A percentile compares a stretch with the other conserved stretches of the same genome.
These are phyloP conservation scores for Aphis gossypii DNA, from an alignment of 1,140 invertebrate species.

Conservation along the genomic window DNA sequence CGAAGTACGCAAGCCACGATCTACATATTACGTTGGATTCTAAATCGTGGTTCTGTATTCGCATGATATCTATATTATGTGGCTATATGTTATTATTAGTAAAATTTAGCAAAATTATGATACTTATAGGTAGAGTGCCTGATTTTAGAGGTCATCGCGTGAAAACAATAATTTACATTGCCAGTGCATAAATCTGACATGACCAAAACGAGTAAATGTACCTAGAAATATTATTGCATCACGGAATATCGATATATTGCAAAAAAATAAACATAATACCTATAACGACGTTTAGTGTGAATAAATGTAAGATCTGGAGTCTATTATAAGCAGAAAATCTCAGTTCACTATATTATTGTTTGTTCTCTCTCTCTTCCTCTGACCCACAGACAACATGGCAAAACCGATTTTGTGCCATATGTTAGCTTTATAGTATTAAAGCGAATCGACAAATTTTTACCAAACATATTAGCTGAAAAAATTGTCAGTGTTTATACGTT, in stretches of 20 bases:
- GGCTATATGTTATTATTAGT: background rate
- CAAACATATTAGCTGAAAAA: no score
- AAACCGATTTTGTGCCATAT: background rate
- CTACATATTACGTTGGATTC: background rate
- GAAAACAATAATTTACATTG: background rate
- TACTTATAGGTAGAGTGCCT: background rate
- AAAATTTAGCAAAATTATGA: background rate
- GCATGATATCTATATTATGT: background rate
- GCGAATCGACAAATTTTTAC: no score
- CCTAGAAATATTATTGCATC: background rate
- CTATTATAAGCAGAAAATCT: background rate
- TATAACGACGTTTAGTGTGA: background rate
- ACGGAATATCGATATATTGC: background rate
- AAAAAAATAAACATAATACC: background rate
- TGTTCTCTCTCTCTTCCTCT: background rate
- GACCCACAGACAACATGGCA: no score
- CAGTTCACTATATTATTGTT: background rate
- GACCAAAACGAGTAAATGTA: background rate
- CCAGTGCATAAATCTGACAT: background rate
- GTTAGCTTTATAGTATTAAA: background rate
- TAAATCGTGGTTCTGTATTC: background rate
- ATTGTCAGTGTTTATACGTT: no score
- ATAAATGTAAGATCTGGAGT: background rate
- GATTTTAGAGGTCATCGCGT: background rate
- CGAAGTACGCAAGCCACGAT: background rate